Conservation (phyloP, 1,140 invertebrate genomes). For the Macrotrachela quadricornifera region DNA sequence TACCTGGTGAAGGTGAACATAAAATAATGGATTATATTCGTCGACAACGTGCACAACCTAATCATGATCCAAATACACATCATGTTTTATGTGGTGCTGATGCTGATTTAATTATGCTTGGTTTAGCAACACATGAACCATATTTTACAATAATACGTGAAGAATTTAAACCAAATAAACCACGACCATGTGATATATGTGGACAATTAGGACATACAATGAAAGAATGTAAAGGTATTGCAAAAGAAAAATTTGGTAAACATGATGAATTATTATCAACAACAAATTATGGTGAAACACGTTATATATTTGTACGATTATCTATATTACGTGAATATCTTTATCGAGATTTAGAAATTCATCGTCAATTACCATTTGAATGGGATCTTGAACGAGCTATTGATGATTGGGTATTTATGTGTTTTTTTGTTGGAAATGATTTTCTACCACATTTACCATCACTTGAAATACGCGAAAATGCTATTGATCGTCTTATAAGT, state of each 20-base stretch:
- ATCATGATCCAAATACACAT: slow-evolving; percentile 89
- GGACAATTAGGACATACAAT: slow-evolving; percentile 82
- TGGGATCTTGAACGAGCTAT: slow-evolving; percentile 35
- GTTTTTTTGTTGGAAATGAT: slow-evolving; percentile 99
- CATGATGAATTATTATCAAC: slow-evolving; percentile 37
- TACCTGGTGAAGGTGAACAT: slow-evolving; percentile 92
- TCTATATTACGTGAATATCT: slow-evolving; percentile 84
- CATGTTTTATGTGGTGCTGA: slow-evolving; percentile 95
- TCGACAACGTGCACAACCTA: slow-evolving; percentile 73
- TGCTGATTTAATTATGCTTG: slow-evolving; percentile 67
- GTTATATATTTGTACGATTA: slow-evolving; percentile 42
- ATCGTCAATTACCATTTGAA: slow-evolving; percentile 54
- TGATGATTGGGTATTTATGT: slow-evolving; percentile 99
- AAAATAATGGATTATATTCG: slow-evolving; percentile 98
- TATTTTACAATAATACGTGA: slow-evolving; percentile 78
- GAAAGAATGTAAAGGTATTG: slow-evolving; percentile 65
- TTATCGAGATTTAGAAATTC: slow-evolving; percentile 65
- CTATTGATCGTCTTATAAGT: slow-evolving; percentile 75
- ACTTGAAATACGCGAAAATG: slow-evolving; percentile 81
- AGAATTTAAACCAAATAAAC: slow-evolving; percentile 93
- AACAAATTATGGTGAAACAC: slow-evolving; percentile 15
- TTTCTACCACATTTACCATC: slow-evolving; percentile 95
- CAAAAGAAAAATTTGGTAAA: slow-evolving; percentile 26
- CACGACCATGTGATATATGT: slow-evolving; percentile 84
- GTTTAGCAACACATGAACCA: slow-evolving; percentile 89